These are phyloP conservation scores for Sitta europaea DNA, from an alignment of 2,113 vertebrate genomes.

Conservation along the genomic window DNA sequence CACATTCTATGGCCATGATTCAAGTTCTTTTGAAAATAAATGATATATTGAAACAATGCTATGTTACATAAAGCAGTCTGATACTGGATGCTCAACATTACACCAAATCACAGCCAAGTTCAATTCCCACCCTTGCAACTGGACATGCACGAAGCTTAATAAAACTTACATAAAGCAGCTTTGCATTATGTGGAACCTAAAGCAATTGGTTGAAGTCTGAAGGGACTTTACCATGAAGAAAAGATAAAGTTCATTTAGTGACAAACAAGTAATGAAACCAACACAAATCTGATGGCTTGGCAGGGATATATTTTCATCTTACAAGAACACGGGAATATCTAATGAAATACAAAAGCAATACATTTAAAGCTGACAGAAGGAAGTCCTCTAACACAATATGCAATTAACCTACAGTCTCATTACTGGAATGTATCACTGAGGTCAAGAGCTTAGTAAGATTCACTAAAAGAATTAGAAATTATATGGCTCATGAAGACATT, in stretches of 20 bases:
- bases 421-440: not conserved
- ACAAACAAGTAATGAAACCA: not conserved
- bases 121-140: not conserved
- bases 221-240: not conserved
- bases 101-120: not conserved
- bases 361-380: not conserved
- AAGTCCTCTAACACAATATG: slow-evolving; percentile 14
- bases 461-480: not conserved
- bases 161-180: not conserved
- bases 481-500: not conserved
- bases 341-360: slow-evolving; percentile 17
- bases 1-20: slow-evolving; percentile 40
- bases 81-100: slow-evolving; percentile 2
- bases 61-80: not conserved
- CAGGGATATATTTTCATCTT: not conserved
- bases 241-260: not conserved
- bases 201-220: not conserved
- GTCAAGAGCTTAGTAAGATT: slow-evolving; percentile 18
- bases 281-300: not conserved
- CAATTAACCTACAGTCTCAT: slow-evolving; percentile 37
- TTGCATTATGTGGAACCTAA: not conserved
- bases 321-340: not conserved
- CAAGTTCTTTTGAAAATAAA: slow-evolving; percentile 63
- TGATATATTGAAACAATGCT: slow-evolving; percentile 52
- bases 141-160: not conserved